These are phyloP conservation scores for Neria commutata DNA, from an alignment of 2,888 invertebrate species.

Conservation along the genomic window DNA sequence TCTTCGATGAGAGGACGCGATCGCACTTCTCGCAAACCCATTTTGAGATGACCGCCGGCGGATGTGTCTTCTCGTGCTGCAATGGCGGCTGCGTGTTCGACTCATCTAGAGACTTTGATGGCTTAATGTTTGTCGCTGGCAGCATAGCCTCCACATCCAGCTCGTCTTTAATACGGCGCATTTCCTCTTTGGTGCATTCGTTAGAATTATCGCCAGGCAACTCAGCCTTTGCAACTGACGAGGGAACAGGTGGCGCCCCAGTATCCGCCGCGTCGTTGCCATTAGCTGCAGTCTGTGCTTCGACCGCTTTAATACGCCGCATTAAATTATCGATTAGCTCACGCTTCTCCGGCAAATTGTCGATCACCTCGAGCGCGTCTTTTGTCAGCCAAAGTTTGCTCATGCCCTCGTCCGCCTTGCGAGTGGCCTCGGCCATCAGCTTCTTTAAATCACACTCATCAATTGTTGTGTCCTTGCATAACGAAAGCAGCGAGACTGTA, in stretches of 20 bases:
- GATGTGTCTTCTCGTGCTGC: slow-evolving; percentile 34
- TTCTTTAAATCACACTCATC: slow-evolving; percentile 27
- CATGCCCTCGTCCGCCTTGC: slow-evolving; percentile 11
- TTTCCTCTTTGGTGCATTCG: no score
- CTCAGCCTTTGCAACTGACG: no score
- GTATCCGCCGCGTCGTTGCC: no score
- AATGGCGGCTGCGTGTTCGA: slow-evolving; percentile 13
- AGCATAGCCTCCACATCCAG: no score
- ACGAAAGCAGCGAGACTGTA: no score
- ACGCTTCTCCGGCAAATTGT: slow-evolving; percentile 45
- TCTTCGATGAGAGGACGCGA: slow-evolving; percentile 36
- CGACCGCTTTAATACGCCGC: slow-evolving; percentile 42
- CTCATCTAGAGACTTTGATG: no score
- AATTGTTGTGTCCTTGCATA: no score
- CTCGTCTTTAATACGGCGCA: no score
- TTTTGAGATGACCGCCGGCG: neutral
- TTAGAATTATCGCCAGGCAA: no score
- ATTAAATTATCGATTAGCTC: slow-evolving; percentile 46
- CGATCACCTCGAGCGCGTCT: slow-evolving; percentile 31
- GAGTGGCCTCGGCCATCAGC: slow-evolving; percentile 14
- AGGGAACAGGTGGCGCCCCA: no score
- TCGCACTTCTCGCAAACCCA: slow-evolving; percentile 37
- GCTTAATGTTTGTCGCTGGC: no score
- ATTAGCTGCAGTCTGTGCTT: slow-evolving; percentile 31
- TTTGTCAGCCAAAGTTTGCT: slow-evolving; percentile 32